Evolutionary conservation across 1,140 invertebrate genomes (phyloP), one percentile per base, ranked within the genome.

Genomic region (Hyposmocoma kahamanoa): DNA sequence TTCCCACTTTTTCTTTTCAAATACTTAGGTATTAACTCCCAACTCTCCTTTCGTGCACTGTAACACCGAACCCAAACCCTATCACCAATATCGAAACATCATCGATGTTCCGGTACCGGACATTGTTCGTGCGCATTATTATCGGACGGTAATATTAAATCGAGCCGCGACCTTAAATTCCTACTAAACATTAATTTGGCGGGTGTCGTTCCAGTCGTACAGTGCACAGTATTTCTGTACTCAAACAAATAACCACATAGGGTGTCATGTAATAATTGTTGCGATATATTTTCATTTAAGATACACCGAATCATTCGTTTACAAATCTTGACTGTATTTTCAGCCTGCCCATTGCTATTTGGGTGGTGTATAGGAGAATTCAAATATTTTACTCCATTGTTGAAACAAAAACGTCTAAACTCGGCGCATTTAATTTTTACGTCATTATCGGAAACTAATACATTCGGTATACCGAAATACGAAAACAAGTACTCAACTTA

Each of bases 291-390:
- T 22, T 21, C 41, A 42, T 22, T 21, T 38, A 42, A 22, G 22
- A 42, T 42, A 42, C 41, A 42, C 22, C 22, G 20, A 2, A 42
- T 2, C 41, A 42, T 42, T 42, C 22, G 20, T 42, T 38, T 38
- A 17, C 34, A 3, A 38, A 17, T 38, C 19, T 38, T 38, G n/a
- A 38, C 34, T 8, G 34, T 17, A 19, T 38, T 38, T 19, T 38
- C 34, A 8, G 34, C 34, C 19, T 38, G 34, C n/a, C 34, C 34
- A 38, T 38, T 38, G 19, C 34, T 38, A 9, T n/a, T 9, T 38
- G 34, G 34, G 13, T 38, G 34, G 34, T 38, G 19, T 17, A 38
- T 38, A 4, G 34, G 34, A 2, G 34, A 3, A 38, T 38, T 38
- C 9, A 38, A 15, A 15, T 38, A 38, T 38, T 38, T 1, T 4